Evolutionary conservation across 53 echinoderm and acorn worm genomes (phyloP), one percentile per base, ranked within the genome.

Genomic region (Echinarachnius parma): DNA sequence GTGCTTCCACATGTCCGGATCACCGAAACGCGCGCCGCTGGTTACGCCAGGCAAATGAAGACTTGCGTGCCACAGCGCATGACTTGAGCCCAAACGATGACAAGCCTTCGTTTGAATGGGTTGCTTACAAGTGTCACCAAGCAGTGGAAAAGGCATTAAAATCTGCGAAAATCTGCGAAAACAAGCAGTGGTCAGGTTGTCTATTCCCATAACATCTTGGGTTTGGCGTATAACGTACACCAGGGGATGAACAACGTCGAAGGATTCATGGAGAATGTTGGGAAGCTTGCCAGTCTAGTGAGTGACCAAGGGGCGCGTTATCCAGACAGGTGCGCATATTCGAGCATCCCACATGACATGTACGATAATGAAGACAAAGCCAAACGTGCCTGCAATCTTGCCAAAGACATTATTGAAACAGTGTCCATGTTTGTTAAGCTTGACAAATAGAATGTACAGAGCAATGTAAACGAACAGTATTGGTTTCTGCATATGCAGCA

Each of bases 61-160:
- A 72, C 36, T 42, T 72, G 3, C 55, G 74, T 4, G 55, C 74
- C 18, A 57, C 56, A 5, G 5, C n/a, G 3, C 55, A 72, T 9
- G 74, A 72, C n/a, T 25, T 72, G n/a, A 16, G 42, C 8, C 56
- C 57, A 25, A 36, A 16, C 42, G 62, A 81, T 34, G 69, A n/a
- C n/a, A n/a, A 60, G n/a, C 39, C 62, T 8, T 81, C 53, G 7
- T 57, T 74, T 21, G 72, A 81, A 33, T 81, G 81, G 81, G 61
- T 53, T 9, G 27, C 62, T 21, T 53, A 53, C 31, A 72, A 61
- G 39, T 81, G 81, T 15, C 62, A 61, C 5, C 61, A 72, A 21
- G 74, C 74, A 4, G 75, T 62, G 4, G 81, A 81, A 42, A 81
- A 74, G 45, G 61, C 74, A 24, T 49, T 81, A 20, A 81, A 62